phyloP scores from a whole-genome alignment of 1,140 invertebrate genomes.

The Cecropterus lyciades region DNA sequence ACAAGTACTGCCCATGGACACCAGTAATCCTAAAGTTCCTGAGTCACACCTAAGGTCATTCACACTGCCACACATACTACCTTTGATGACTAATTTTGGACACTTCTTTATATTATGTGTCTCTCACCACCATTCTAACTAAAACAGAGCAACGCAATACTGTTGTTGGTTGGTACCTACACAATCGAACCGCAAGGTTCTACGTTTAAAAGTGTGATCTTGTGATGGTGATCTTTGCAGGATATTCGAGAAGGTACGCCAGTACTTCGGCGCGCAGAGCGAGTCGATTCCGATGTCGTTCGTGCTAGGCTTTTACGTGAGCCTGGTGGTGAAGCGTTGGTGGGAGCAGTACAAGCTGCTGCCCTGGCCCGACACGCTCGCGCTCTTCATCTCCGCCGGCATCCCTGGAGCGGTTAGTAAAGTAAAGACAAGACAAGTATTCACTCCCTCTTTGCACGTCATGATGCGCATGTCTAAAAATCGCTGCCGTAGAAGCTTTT shows the following conservation, averaged over 20 bases:
- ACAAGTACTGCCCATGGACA: too few species aligned
- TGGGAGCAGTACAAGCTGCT: conserved; percentile 96
- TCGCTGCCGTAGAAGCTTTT: too few species aligned
- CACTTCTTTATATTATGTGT: too few species aligned
- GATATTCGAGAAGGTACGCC: conserved; percentile 91
- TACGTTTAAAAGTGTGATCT: too few species aligned
- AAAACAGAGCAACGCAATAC: too few species aligned
- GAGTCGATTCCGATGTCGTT: conserved; percentile 96
- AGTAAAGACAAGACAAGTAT: conserved; percentile 63
- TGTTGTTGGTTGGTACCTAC: too few species aligned
- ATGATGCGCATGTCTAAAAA: not conserved
- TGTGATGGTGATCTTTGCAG: conserved; percentile 80
- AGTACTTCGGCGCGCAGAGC: conserved; percentile 92
- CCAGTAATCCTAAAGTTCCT: too few species aligned
- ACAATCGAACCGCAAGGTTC: too few species aligned
- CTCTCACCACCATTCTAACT: too few species aligned
- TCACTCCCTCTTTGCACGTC: conserved; percentile 32
- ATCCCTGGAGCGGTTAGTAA: conserved; percentile 95
- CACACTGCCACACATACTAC: too few species aligned
- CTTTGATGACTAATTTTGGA: too few species aligned
- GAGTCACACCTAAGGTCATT: too few species aligned
- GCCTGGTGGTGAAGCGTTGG: conserved; percentile 95
- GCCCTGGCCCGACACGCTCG: conserved; percentile 95
- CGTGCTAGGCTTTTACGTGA: conserved; percentile 97
- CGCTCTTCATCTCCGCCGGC: conserved; percentile 94